Conservation (phyloP, 2,113 vertebrate species). For the Pterocles gutturalis region DNA sequence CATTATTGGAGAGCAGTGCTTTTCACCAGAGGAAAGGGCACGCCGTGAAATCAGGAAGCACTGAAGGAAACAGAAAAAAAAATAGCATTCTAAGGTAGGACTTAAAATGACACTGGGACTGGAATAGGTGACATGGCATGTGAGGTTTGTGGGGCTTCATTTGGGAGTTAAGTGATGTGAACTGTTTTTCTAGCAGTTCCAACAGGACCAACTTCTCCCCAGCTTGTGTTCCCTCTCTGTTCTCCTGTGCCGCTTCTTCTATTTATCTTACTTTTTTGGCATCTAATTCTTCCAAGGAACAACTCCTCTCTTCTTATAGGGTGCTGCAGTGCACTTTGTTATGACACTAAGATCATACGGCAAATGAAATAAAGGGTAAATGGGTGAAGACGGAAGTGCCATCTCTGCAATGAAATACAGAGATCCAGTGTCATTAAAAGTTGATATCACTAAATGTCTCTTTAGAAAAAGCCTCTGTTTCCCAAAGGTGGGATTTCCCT, state of each 20-base stretch:
- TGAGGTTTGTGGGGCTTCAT: background rate
- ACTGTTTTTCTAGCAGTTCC: background rate
- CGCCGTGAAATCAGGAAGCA: background rate
- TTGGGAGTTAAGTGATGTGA: background rate
- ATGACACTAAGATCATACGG: rapidly evolving
- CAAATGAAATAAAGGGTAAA: background rate
- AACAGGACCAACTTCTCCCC: background rate
- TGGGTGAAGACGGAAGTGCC: background rate
- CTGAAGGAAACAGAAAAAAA: background rate
- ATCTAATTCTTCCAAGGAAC: background rate
- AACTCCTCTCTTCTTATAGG: background rate
- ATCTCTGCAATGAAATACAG: background rate
- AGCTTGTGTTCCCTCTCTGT: background rate
- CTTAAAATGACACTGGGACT: background rate
- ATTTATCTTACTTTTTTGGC: background rate
- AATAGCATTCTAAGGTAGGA: background rate
- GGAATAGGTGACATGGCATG: background rate
- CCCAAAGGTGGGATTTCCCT: background rate
- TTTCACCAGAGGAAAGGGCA: background rate
- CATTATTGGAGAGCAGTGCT: background rate
- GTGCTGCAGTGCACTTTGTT: background rate
- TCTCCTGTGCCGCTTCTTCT: background rate
- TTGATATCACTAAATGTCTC: background rate
- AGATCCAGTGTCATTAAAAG: background rate
- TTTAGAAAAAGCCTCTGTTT: background rate